These are phyloP conservation scores for Drosophila mayaguana DNA, from an alignment of 2,888 invertebrate genomes.

Conservation along the genomic window DNA sequence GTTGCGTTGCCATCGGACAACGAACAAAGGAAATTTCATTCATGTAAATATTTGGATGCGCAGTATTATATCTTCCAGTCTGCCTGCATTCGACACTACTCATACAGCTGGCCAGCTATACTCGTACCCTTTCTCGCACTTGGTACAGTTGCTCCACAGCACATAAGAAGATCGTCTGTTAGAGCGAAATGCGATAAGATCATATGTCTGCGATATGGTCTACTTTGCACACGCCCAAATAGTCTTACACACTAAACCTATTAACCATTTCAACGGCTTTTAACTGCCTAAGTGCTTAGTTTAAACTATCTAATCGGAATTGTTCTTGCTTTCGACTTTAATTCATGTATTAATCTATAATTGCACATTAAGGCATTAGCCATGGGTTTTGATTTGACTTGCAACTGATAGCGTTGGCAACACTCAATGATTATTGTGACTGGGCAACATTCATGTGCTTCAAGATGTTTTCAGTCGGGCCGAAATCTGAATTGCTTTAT, in stretches of 20 bases:
- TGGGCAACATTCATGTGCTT: not conserved
- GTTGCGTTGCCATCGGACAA: constrained; percentile 25
- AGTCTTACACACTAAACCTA: constrained; percentile 20
- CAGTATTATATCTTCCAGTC: constrained; percentile 15
- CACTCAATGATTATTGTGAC: constrained; percentile 29
- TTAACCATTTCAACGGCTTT: constrained; percentile 43
- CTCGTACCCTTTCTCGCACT: constrained; percentile 2
- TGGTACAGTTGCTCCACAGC: constrained; percentile 52
- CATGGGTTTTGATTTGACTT: constrained; percentile 57
- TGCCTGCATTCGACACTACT: constrained; percentile 1
- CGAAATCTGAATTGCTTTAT: not conserved
- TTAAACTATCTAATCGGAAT: constrained; percentile 59
- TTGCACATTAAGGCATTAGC: constrained; percentile 55
- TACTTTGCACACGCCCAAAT: constrained; percentile 8
- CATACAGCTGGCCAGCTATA: not conserved
- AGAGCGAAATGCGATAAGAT: constrained; percentile 32
- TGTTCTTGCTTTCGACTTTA: constrained; percentile 12
- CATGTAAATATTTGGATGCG: constrained; percentile 56
- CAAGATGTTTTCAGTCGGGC: not conserved
- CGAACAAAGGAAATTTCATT: constrained; percentile 51
- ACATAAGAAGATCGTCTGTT: constrained; percentile 24
- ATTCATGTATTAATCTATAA: constrained; percentile 52
- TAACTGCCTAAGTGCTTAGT: constrained; percentile 3
- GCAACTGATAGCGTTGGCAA: constrained; percentile 29
- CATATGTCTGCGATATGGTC: constrained; percentile 15